Evolutionary conservation across 2,113 vertebrate genomes (phyloP).

Genomic region (Coreoperca whiteheadi): DNA sequence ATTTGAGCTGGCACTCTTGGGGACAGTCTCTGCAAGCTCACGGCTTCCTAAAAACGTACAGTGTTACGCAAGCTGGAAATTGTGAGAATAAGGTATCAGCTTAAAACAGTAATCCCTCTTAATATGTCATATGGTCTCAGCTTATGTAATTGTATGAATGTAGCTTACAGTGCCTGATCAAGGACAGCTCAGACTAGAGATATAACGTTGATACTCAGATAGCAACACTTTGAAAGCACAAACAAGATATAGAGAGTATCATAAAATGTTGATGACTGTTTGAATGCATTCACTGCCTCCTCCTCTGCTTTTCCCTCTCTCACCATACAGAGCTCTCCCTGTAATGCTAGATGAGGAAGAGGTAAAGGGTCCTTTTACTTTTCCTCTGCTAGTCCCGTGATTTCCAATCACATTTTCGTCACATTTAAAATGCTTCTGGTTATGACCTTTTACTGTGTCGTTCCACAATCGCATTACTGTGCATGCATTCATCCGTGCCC

Average conservation of each 20-base stretch:
- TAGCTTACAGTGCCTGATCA: not conserved
- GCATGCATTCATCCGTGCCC: not conserved
- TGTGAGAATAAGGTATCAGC: not conserved
- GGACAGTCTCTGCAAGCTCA: not conserved
- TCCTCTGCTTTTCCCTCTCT: not conserved
- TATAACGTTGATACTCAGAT: not conserved
- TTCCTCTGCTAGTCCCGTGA: constrained; percentile 43
- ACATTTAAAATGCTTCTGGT: constrained; percentile 25
- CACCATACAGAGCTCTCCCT: constrained; percentile 79
- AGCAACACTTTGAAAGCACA: not conserved
- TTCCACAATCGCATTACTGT: constrained; percentile 8
- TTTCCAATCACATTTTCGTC: constrained; percentile 31
- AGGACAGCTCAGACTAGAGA: not conserved
- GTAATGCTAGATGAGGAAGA: constrained; percentile 85
- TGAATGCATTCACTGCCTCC: not conserved
- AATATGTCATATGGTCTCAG: not conserved
- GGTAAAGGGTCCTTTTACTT: constrained; percentile 68
- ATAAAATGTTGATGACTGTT: not conserved
- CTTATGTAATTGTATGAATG: constrained; percentile 6
- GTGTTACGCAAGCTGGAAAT: not conserved
- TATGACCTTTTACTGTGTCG: not conserved
- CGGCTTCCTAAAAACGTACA: not conserved
- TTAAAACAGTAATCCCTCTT: constrained; percentile 3
- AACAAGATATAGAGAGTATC: not conserved
- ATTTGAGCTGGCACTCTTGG: not conserved